These are phyloP conservation scores for Heliconius hermathena DNA, from an alignment of 1,140 invertebrate species.

Conservation along the genomic window DNA sequence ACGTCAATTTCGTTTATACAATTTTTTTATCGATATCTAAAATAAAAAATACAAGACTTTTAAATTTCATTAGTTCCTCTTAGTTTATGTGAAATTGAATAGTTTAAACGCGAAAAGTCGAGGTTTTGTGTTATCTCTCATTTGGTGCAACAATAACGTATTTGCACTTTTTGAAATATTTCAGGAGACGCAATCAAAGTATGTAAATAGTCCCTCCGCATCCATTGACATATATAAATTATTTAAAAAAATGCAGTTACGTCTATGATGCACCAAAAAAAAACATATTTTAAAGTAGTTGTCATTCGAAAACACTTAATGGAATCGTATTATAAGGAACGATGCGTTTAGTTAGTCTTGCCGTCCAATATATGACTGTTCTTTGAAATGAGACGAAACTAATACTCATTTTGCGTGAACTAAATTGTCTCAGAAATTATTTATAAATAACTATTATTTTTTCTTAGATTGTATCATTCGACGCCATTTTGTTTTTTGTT, in stretches of 20 bases:
- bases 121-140: not conserved
- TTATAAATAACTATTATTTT: not conserved
- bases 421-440: not conserved
- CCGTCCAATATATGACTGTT: conserved; percentile 34
- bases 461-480: not conserved
- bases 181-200: too few species aligned
- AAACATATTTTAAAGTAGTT: not conserved
- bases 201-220: too few species aligned
- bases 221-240: too few species aligned
- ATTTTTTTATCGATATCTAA: not conserved
- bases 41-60: conserved; percentile 2
- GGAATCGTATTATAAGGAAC: not conserved
- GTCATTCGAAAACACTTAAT: not conserved
- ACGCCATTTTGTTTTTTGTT: not conserved
- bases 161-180: too few species aligned
- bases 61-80: not conserved
- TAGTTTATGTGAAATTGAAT: not conserved
- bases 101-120: not conserved
- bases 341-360: conserved; percentile 30
- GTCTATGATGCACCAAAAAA: too few species aligned
- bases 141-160: too few species aligned
- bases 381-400: conserved; percentile 22
- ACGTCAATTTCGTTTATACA: not conserved
- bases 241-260: too few species aligned
- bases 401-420: conserved; percentile 22